phyloP scores from a whole-genome alignment of 2,888 invertebrate species.

The Eutolmus rufibarbis region DNA sequence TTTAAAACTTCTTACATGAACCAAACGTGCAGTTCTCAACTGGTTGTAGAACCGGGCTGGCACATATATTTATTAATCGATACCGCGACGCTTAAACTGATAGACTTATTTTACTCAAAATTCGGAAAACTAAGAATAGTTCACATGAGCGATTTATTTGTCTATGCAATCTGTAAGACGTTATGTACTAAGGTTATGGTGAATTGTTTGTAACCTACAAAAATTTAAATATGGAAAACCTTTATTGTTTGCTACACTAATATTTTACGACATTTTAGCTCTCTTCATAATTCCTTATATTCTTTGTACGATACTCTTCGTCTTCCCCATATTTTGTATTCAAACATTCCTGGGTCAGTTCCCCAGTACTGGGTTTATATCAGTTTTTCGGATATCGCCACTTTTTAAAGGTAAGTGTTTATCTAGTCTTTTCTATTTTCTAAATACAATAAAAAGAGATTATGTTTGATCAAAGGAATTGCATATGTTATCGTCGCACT shows the following conservation, averaged over 20 bases:
- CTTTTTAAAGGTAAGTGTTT: constrained; percentile 79
- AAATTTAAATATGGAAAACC: neutral
- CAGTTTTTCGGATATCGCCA: constrained; percentile 80
- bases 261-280: constrained; percentile 49
- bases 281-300: constrained; percentile 53
- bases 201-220: neutral
- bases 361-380: constrained; percentile 80
- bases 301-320: constrained; percentile 77
- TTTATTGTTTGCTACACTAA: too few species aligned
- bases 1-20: too few species aligned
- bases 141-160: too few species aligned
- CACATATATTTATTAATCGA: too few species aligned
- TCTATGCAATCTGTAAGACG: too few species aligned
- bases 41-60: too few species aligned
- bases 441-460: neutral
- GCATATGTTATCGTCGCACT: constrained; percentile 84
- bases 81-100: too few species aligned
- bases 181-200: too few species aligned
- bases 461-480: constrained; percentile 69
- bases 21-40: too few species aligned
- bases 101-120: too few species aligned
- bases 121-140: too few species aligned
- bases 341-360: constrained; percentile 90
- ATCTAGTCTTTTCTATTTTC: neutral
- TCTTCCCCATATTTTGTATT: constrained; percentile 85